Conservation (phyloP, 2,113 vertebrate genomes). For the Cottus gobio region DNA sequence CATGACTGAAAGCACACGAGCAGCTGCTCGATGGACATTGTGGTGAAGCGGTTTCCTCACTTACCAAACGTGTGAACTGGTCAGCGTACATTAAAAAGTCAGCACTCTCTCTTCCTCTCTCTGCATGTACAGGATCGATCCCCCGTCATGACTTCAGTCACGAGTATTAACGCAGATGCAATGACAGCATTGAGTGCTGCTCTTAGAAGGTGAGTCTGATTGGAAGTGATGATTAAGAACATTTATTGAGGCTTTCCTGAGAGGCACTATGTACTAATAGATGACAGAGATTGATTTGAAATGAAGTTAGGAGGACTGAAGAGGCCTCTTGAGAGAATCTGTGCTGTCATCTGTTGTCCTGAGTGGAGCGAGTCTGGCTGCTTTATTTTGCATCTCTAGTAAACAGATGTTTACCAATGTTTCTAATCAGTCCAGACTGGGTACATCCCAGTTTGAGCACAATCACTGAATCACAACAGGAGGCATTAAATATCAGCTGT, state of each 20-base stretch:
- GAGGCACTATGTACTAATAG: not conserved
- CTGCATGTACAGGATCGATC: not conserved
- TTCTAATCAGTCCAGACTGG: not conserved
- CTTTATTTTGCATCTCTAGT: not conserved
- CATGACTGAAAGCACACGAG: not conserved
- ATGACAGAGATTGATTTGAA: not conserved
- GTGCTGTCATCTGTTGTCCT: constrained; percentile 2
- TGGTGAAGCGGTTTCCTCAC: not conserved
- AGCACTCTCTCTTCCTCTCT: not conserved
- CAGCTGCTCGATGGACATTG: not conserved
- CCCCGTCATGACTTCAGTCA: not conserved
- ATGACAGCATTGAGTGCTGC: not conserved
- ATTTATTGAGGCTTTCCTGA: constrained; percentile 8
- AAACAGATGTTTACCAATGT: not conserved
- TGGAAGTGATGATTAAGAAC: not conserved
- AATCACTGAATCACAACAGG: not conserved
- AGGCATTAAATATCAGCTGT: not conserved
- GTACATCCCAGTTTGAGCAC: not conserved
- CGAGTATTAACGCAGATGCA: not conserved
- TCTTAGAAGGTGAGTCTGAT: not conserved
- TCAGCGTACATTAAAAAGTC: not conserved
- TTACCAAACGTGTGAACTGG: not conserved
- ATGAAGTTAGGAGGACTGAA: not conserved
- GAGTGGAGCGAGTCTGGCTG: not conserved
- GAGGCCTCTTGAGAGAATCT: not conserved